phyloP scores from a whole-genome alignment of 2,888 invertebrate species.

The Dorcus parallelipipedus region DNA sequence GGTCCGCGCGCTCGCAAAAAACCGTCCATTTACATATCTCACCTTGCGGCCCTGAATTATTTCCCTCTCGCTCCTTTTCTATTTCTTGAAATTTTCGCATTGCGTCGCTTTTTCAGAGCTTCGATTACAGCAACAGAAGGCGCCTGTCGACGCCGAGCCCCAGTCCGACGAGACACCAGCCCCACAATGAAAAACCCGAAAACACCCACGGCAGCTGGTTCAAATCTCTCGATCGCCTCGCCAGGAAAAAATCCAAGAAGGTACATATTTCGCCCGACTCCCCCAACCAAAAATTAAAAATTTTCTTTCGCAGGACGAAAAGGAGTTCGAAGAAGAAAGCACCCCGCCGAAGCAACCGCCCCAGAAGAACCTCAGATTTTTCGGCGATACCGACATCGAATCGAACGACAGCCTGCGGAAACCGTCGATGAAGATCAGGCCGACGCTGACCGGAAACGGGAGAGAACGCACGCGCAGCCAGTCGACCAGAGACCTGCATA shows the following conservation, averaged over 20 bases:
- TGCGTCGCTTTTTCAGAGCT: constrained; percentile 43
- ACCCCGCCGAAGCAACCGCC: constrained; percentile 48
- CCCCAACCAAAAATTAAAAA: neutral
- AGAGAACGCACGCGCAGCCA: constrained; percentile 37
- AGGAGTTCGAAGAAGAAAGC: constrained; percentile 55
- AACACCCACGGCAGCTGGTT: constrained; percentile 64
- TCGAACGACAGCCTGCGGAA: constrained; percentile 58
- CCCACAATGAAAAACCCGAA: constrained; percentile 42
- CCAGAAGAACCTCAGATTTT: constrained; percentile 74
- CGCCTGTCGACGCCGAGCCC: constrained; percentile 71
- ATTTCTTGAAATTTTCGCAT: neutral
- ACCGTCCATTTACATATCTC: too few relatives aligned
- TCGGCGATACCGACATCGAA: constrained; percentile 79
- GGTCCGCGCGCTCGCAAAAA: too few relatives aligned
- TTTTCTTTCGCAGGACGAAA: constrained; percentile 36
- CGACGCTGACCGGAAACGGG: constrained; percentile 6
- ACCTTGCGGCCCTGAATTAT: neutral
- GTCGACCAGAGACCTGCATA: constrained; percentile 54
- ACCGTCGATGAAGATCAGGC: constrained; percentile 30
- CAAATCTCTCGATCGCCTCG: constrained; percentile 71
- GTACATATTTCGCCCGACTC: constrained; percentile 37
- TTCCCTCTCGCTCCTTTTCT: neutral
- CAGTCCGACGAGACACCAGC: constrained; percentile 54
- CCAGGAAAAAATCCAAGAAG: constrained; percentile 62
- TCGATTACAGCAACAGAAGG: constrained; percentile 68